Conservation (phyloP, 2,888 invertebrate genomes). For the Boloria euphrosyne region DNA sequence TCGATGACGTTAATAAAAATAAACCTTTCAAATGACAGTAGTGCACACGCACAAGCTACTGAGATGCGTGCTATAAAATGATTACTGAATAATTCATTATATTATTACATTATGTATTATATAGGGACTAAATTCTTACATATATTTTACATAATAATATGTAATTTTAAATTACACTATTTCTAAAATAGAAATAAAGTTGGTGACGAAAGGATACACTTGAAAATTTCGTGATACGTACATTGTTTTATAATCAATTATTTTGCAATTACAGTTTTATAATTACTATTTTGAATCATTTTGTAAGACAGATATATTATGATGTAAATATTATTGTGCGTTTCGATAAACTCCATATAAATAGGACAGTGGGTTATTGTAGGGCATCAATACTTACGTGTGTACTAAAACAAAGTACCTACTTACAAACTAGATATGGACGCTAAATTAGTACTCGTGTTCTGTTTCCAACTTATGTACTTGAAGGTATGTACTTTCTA, state of each 20-base stretch:
- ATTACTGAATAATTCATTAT: too few relatives aligned
- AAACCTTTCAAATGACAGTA: too few relatives aligned
- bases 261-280: conserved; percentile 15
- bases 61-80: too few relatives aligned
- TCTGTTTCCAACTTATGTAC: conserved; percentile 38
- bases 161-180: too few relatives aligned
- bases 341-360: conserved; percentile 39
- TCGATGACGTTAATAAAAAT: too few relatives aligned
- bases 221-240: conserved; percentile 9
- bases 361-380: conserved; percentile 43
- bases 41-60: too few relatives aligned
- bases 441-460: conserved; percentile 24
- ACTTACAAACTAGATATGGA: conserved; percentile 27
- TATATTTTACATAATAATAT: too few relatives aligned
- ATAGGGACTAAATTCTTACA: neutral
- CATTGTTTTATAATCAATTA: conserved; percentile 12
- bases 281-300: conserved; percentile 16
- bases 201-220: neutral
- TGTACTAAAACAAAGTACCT: conserved; percentile 14
- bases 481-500: conserved; percentile 37
- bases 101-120: neutral
- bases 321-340: conserved; percentile 32
- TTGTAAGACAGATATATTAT: conserved; percentile 23
- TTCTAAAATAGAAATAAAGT: too few relatives aligned
- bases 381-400: conserved; percentile 29